These are phyloP conservation scores for Argyrosomus japonicus DNA, from an alignment of 2,113 vertebrate genomes.

Conservation along the genomic window DNA sequence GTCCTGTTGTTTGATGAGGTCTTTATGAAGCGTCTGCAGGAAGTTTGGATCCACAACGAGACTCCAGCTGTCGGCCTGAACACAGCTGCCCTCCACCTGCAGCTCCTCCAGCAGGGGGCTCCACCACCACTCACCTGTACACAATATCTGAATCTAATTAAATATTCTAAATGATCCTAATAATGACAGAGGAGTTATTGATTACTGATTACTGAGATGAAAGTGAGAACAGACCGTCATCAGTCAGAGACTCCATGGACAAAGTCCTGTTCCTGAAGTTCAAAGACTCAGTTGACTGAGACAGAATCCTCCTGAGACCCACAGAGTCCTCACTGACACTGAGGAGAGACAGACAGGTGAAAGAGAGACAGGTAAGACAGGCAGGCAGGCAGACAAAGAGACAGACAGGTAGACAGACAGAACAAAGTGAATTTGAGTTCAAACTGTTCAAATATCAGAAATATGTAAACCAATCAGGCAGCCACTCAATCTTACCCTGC, in stretches of 20 bases:
- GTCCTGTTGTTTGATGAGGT: constrained; percentile 94
- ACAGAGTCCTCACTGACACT: constrained; percentile 90
- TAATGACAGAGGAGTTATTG: neutral
- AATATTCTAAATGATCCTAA: neutral
- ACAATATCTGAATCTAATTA: too few relatives aligned
- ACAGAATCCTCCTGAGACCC: constrained; percentile 92
- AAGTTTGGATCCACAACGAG: constrained; percentile 89
- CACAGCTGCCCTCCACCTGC: constrained; percentile 88
- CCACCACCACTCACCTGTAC: constrained; percentile 85
- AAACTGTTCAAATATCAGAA: too few relatives aligned
- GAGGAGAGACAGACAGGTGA: constrained; percentile 27
- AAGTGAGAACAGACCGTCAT: constrained; percentile 86
- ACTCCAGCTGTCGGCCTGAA: constrained; percentile 94
- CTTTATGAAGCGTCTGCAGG: constrained; percentile 93
- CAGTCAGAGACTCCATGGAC: constrained; percentile 94
- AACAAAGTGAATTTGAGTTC: too few relatives aligned
- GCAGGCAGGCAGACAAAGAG: neutral
- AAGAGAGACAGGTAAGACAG: neutral
- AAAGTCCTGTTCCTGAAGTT: constrained; percentile 93
- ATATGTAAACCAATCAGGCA: neutral
- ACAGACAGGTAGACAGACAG: neutral
- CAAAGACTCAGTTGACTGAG: constrained; percentile 94
- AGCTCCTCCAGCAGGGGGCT: constrained; percentile 91
- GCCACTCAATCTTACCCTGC: constrained; percentile 85
- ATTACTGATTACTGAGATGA: neutral